A percentile compares a stretch with the other conserved stretches of the same genome.
Evolutionary conservation across 1,140 invertebrate genomes (phyloP).

Genomic region (Trachymyrmex cornetzi): DNA sequence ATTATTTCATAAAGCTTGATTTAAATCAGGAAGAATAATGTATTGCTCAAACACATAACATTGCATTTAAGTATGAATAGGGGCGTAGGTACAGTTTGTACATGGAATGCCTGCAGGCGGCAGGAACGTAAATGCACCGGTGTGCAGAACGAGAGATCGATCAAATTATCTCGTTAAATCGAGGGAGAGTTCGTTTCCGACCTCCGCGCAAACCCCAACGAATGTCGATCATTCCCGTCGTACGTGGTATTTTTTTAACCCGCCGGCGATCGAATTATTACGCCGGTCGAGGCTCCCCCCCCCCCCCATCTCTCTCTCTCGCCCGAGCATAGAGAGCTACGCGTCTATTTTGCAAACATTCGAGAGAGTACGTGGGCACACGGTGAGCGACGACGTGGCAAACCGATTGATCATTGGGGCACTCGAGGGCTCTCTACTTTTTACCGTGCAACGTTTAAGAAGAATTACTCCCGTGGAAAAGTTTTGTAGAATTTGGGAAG

Average conservation of each 20-base stretch:
- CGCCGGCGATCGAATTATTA: conserved; percentile 70
- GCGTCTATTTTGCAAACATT: conserved; percentile 65
- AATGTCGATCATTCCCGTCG: conserved; percentile 43
- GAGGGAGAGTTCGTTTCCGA: conserved; percentile 46
- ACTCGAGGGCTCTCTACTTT: conserved; percentile 42
- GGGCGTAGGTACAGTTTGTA: neutral
- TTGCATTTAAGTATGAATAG: conserved; percentile 35
- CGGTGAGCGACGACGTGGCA: conserved; percentile 29
- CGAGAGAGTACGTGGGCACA: conserved; percentile 36
- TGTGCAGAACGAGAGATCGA: conserved; percentile 52
- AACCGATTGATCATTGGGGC: conserved; percentile 49
- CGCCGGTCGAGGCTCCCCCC: conserved; percentile 9
- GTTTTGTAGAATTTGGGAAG: conserved; percentile 56
- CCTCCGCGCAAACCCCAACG: conserved; percentile 24
- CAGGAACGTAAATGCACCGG: conserved; percentile 56
- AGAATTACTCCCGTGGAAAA: conserved; percentile 56
- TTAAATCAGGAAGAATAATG: neutral
- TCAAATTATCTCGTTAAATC: conserved; percentile 63
- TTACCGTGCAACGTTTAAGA: conserved; percentile 41
- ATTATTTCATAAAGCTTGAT: neutral
- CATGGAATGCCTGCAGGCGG: conserved; percentile 37
- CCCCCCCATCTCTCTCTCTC: neutral
- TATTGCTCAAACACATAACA: conserved; percentile 18
- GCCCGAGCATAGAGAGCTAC: neutral
- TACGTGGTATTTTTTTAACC: conserved; percentile 66